phyloP scores from a whole-genome alignment of 2,113 vertebrate species.

The Poecilia latipinna region DNA sequence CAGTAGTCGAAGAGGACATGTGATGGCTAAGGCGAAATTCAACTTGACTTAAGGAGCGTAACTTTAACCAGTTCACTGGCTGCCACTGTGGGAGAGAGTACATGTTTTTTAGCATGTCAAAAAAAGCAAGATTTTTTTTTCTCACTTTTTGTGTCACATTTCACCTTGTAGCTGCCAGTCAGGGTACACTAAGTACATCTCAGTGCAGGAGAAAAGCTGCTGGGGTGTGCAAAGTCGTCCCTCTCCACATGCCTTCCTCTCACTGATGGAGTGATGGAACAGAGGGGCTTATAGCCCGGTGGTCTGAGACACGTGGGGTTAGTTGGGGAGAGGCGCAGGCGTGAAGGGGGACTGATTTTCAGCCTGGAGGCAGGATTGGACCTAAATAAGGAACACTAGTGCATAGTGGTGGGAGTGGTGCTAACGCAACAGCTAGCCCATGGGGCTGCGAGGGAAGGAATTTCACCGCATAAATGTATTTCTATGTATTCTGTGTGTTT shows the following conservation, averaged over 20 bases:
- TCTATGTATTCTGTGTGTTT: not conserved
- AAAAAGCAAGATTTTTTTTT: slow-evolving; percentile 34
- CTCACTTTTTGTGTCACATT: slow-evolving; percentile 53
- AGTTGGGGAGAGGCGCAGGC: slow-evolving; percentile 42
- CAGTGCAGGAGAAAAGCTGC: slow-evolving; percentile 35
- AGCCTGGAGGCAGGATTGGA: slow-evolving; percentile 57
- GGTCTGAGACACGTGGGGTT: slow-evolving; percentile 30
- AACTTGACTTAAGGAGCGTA: slow-evolving; percentile 28
- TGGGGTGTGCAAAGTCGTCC: slow-evolving; percentile 38
- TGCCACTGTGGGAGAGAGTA: slow-evolving; percentile 21
- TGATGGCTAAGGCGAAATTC: slow-evolving; percentile 18
- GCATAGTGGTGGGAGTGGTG: slow-evolving; percentile 59
- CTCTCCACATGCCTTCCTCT: slow-evolving; percentile 34
- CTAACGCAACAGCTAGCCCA: slow-evolving; percentile 44
- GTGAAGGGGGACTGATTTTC: slow-evolving; percentile 66
- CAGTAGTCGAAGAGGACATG: not conserved
- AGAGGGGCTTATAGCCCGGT: slow-evolving; percentile 32
- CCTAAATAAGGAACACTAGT: slow-evolving; percentile 67
- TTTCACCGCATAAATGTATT: slow-evolving; percentile 25
- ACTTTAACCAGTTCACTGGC: slow-evolving; percentile 24
- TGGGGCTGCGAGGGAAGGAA: slow-evolving; percentile 26
- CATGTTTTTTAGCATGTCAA: slow-evolving; percentile 36
- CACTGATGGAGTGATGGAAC: slow-evolving; percentile 51
- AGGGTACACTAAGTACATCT: slow-evolving; percentile 46
- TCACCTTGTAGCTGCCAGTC: slow-evolving; percentile 58